Percentiles rank a stretch among this genome's conserved stretches.
Conservation (phyloP, 2,797 vertebrate genomes). For the Oreortyx pictus region DNA sequence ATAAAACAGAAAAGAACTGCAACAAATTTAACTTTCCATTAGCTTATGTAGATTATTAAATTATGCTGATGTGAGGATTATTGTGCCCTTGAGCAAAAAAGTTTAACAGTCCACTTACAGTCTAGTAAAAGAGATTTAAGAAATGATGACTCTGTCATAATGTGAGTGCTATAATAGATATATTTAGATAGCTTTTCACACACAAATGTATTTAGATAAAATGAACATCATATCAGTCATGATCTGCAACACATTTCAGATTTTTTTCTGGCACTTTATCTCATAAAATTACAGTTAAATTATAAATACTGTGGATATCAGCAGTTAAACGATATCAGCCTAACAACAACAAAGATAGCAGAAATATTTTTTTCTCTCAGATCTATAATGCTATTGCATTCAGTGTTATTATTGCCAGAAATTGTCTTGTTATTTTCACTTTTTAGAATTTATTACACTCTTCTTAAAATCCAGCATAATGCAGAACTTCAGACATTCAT, state of each 20-base stretch:
- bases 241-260: slow-evolving; percentile 37
- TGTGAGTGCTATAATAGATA: slow-evolving; percentile 52
- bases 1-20: slow-evolving; percentile 53
- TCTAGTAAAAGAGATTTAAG: slow-evolving; percentile 72
- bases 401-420: background rate
- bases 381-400: slow-evolving; percentile 14
- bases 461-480: slow-evolving; percentile 8
- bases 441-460: background rate
- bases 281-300: slow-evolving; percentile 54
- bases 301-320: slow-evolving; percentile 59
- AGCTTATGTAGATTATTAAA: slow-evolving; percentile 73
- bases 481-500: background rate
- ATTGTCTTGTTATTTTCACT: slow-evolving; percentile 15
- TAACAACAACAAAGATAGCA: slow-evolving; percentile 36
- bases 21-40: slow-evolving; percentile 77
- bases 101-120: slow-evolving; percentile 71
- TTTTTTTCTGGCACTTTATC: slow-evolving; percentile 41
- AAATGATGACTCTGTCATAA: slow-evolving; percentile 70
- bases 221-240: slow-evolving; percentile 52
- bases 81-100: slow-evolving; percentile 76
- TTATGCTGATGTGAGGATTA: slow-evolving; percentile 76
- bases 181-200: slow-evolving; percentile 58
- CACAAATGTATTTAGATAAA: slow-evolving; percentile 74
- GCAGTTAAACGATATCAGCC: slow-evolving; percentile 56
- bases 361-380: slow-evolving; percentile 51